These are phyloP conservation scores for Globia sparganii DNA, from an alignment of 2,888 invertebrate species.

Conservation along the genomic window DNA sequence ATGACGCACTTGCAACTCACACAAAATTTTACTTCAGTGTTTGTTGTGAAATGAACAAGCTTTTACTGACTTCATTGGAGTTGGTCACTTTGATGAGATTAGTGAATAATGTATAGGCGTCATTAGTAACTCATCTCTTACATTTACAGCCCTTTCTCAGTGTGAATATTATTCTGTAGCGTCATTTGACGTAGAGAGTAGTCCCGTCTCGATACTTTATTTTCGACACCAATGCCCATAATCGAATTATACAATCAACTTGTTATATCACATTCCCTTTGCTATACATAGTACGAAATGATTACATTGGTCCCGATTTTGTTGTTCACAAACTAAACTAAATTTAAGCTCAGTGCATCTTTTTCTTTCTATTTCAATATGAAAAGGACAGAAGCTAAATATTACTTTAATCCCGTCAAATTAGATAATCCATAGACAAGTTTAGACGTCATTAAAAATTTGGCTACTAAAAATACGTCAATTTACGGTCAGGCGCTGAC, in stretches of 20 bases:
- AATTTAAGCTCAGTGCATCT: no score
- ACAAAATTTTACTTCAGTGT: slow-evolving; percentile 1
- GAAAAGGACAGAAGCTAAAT: no score
- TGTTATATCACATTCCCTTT: slow-evolving; percentile 1
- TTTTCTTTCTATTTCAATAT: no score
- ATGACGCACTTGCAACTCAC: slow-evolving; percentile 21
- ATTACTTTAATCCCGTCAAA: no score
- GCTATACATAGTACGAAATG: neutral
- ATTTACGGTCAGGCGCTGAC: no score
- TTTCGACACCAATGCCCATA: slow-evolving; percentile 3
- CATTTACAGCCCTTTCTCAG: slow-evolving; percentile 6
- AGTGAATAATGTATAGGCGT: slow-evolving; percentile 28
- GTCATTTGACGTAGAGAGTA: slow-evolving; percentile 11
- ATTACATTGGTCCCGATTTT: no score
- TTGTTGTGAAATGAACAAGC: slow-evolving; percentile 20
- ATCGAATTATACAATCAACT: neutral
- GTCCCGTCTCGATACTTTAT: slow-evolving; percentile 2
- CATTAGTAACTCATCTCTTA: slow-evolving; percentile 26
- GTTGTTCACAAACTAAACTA: no score
- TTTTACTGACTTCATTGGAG: slow-evolving; percentile 11
- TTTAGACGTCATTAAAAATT: no score
- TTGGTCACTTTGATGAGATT: slow-evolving; percentile 12
- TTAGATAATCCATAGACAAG: no score
- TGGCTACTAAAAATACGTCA: no score
- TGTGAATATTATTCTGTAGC: slow-evolving; percentile 30